phyloP scores from a whole-genome alignment of 2,797 vertebrate species.

The Babyrousa celebensis region DNA sequence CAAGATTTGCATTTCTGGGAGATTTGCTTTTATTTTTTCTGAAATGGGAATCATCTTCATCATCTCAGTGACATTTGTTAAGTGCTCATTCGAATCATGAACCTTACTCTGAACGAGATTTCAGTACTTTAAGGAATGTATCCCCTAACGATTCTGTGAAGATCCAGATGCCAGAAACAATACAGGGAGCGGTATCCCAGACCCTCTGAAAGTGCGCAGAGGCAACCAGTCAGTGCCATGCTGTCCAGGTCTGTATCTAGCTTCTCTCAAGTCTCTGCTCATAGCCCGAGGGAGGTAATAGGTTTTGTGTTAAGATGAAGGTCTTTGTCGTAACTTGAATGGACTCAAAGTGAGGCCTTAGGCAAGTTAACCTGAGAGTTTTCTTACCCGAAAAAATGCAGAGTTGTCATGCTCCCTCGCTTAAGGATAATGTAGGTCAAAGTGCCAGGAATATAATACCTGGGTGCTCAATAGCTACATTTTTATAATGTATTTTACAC shows the following conservation, averaged over 20 bases:
- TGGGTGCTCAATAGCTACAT: background rate
- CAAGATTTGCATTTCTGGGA: slow-evolving; percentile 25
- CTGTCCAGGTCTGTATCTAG: background rate
- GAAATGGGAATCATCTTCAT: background rate
- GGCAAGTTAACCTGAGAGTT: background rate
- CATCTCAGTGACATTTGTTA: slow-evolving; percentile 24
- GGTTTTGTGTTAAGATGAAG: slow-evolving; percentile 55
- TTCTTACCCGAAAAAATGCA: background rate
- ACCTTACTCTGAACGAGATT: background rate
- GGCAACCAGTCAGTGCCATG: background rate
- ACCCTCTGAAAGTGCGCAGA: background rate
- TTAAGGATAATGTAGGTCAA: background rate
- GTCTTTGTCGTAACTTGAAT: background rate
- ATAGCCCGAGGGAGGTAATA: background rate
- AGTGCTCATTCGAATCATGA: background rate
- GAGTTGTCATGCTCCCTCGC: background rate
- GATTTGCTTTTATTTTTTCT: slow-evolving; percentile 45
- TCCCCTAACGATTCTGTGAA: background rate
- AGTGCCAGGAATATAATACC: background rate
- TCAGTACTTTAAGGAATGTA: background rate
- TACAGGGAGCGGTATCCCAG: background rate
- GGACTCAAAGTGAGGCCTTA: background rate
- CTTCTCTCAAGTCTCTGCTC: background rate
- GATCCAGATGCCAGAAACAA: background rate
- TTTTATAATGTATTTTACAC: background rate